These are phyloP conservation scores for Deilephila elpenor DNA, from an alignment of 2,888 invertebrate species.

Conservation along the genomic window DNA sequence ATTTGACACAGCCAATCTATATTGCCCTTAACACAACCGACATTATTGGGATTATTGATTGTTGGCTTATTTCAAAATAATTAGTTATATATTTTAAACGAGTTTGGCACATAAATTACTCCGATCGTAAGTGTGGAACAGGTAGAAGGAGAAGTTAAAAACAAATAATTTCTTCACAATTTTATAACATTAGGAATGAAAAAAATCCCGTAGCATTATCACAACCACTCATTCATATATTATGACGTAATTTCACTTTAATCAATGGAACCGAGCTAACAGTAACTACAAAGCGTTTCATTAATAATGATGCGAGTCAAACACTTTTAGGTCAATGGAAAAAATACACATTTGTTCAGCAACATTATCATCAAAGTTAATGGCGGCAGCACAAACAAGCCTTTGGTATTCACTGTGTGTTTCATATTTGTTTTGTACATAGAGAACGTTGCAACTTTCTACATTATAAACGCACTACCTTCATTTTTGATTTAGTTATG, in stretches of 20 bases:
- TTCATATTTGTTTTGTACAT: constrained; percentile 55
- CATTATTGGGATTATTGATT: too few relatives aligned
- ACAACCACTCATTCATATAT: not conserved
- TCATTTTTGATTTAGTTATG: constrained; percentile 1
- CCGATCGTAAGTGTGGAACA: too few relatives aligned
- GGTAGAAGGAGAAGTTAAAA: too few relatives aligned
- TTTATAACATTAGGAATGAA: too few relatives aligned
- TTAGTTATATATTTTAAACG: too few relatives aligned
- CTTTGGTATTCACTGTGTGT: constrained; percentile 48
- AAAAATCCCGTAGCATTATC: not conserved
- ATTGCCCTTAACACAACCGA: too few relatives aligned
- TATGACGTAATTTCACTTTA: not conserved
- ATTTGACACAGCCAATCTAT: too few relatives aligned
- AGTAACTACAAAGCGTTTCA: constrained; percentile 7
- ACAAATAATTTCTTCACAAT: too few relatives aligned
- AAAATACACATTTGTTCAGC: constrained; percentile 37
- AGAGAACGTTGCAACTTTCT: constrained; percentile 35
- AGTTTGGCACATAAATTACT: too few relatives aligned
- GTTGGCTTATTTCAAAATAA: too few relatives aligned
- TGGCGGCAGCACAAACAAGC: constrained; percentile 60
- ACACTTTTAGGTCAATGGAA: constrained; percentile 34
- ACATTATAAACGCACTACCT: constrained; percentile 20
- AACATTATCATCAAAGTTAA: constrained; percentile 64
- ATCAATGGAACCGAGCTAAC: not conserved
- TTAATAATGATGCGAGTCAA: constrained; percentile 21